These are phyloP conservation scores for Zingel zingel DNA, from an alignment of 2,113 vertebrate genomes.

Conservation along the genomic window DNA sequence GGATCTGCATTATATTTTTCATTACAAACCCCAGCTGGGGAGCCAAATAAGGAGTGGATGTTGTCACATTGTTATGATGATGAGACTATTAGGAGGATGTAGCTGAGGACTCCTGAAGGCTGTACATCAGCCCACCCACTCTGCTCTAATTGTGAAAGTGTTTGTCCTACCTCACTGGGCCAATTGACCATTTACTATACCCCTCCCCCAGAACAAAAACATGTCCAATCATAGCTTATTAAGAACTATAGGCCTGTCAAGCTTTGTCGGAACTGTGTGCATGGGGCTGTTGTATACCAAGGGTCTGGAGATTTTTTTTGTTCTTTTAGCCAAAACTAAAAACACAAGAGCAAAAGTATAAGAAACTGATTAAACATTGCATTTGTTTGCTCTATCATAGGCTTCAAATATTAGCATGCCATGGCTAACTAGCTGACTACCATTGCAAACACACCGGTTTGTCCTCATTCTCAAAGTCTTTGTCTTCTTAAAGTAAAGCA, in stretches of 20 bases:
- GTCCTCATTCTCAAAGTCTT: neutral
- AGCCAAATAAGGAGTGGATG: slow-evolving; percentile 2
- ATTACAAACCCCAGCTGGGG: slow-evolving; percentile 11
- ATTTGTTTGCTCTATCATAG: neutral
- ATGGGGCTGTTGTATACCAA: neutral
- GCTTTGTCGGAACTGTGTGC: neutral
- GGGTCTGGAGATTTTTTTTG: neutral
- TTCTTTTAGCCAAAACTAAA: neutral
- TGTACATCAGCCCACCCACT: neutral
- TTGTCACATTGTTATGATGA: slow-evolving; percentile 12
- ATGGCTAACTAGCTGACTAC: neutral
- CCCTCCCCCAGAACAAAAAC: no score
- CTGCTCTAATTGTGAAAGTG: slow-evolving; percentile 10
- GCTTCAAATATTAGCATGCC: neutral
- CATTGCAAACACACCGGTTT: neutral
- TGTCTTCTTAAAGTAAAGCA: neutral
- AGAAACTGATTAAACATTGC: neutral
- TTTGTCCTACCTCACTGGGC: neutral
- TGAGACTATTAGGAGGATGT: slow-evolving; percentile 6
- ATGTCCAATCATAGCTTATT: neutral
- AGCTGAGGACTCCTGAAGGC: neutral
- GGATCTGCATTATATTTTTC: slow-evolving; percentile 22
- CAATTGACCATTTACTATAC: neutral
- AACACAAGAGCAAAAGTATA: neutral
- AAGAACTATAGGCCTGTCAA: neutral